These are phyloP conservation scores for Naja naja DNA, from an alignment of 2,113 vertebrate species.

Conservation along the genomic window DNA sequence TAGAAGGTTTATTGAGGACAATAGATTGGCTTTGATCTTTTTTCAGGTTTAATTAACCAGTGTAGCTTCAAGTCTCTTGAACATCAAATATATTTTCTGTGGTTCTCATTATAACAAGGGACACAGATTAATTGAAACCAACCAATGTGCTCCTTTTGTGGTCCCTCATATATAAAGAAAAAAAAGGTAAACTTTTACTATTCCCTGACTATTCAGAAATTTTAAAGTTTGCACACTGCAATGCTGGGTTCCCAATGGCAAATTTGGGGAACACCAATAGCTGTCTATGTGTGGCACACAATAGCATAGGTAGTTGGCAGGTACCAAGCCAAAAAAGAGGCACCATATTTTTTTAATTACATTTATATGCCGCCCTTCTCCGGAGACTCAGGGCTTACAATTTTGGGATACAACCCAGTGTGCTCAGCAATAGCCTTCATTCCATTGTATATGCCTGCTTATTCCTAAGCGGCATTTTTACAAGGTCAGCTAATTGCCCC, in stretches of 20 bases:
- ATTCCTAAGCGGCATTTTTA: no score
- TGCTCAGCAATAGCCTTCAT: no score
- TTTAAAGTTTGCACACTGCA: not conserved
- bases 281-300: not conserved
- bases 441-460: no score
- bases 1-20: not conserved
- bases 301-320: not conserved
- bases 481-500: no score
- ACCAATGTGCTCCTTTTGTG: not conserved
- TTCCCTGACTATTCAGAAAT: not conserved
- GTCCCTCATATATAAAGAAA: not conserved
- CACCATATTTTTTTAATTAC: not conserved
- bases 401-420: no score
- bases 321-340: not conserved
- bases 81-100: not conserved
- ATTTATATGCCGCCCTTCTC: no score
- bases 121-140: not conserved
- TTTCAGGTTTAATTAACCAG: conserved; percentile 14
- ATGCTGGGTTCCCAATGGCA: not conserved
- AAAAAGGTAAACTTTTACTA: not conserved
- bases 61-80: not conserved
- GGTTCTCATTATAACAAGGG: not conserved
- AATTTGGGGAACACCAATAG: not conserved
- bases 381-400: no score
- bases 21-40: conserved; percentile 32